Evolutionary conservation across 2,888 invertebrate genomes (phyloP).

Genomic region (Epirrhoe tristata): DNA sequence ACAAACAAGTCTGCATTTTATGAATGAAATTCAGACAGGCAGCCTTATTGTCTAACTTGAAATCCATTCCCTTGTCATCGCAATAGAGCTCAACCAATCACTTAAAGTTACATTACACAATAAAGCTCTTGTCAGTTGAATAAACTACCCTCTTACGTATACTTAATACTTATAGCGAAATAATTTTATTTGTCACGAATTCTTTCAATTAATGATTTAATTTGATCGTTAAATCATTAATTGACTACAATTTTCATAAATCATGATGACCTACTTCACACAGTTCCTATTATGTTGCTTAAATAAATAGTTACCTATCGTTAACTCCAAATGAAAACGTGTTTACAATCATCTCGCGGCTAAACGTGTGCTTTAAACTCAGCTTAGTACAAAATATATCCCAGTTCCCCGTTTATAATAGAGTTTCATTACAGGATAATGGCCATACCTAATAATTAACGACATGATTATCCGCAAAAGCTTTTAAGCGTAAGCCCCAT

Average conservation of each 20-base stretch:
- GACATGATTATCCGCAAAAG: constrained; percentile 68
- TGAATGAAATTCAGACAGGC: no score
- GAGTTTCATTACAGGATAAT: constrained; percentile 58
- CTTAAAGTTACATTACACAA: no score
- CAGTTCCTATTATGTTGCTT: constrained; percentile 10
- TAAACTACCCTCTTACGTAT: no score
- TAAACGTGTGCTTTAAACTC: constrained; percentile 33
- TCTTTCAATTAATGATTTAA: no score
- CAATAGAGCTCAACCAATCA: no score
- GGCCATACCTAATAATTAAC: constrained; percentile 65
- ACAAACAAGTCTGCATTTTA: not conserved
- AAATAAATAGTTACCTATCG: constrained; percentile 24
- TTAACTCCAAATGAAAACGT: constrained; percentile 7
- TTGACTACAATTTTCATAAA: no score
- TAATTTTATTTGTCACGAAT: no score
- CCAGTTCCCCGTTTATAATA: constrained; percentile 45
- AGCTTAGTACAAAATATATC: constrained; percentile 26
- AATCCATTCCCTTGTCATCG: no score
- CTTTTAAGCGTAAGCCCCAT: constrained; percentile 68
- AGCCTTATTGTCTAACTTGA: no score
- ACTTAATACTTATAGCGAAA: no score
- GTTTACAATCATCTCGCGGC: constrained; percentile 33
- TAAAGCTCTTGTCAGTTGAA: no score
- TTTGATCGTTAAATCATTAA: no score
- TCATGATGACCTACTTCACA: not conserved